Evolutionary conservation across 1,140 invertebrate species (phyloP).

Genomic region (Drosophila kurseongensis): DNA sequence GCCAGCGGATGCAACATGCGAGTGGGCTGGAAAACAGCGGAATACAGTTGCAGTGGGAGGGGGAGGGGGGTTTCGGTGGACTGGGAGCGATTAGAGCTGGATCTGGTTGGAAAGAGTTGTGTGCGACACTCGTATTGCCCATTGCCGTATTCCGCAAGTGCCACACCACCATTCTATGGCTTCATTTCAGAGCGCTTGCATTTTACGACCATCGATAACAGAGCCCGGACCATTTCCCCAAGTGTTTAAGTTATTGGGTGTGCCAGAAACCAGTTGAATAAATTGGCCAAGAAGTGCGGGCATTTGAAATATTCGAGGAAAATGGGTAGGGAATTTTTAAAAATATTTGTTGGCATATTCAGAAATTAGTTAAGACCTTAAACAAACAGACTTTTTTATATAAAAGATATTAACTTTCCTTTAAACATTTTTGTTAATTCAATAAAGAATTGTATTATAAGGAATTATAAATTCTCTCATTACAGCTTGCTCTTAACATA

Average conservation of each 20-base stretch:
- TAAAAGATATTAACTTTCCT: no score
- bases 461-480: background rate
- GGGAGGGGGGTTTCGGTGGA: background rate
- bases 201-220: conserved; percentile 42
- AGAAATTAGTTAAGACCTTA: no score
- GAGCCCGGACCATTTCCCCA: conserved; percentile 6
- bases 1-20: conserved; percentile 59
- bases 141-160: conserved; percentile 44
- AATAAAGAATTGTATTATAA: no score
- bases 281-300: background rate
- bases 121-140: conserved; percentile 22
- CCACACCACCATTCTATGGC: conserved; percentile 54
- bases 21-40: conserved; percentile 24
- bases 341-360: no score
- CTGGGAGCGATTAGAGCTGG: conserved; percentile 34
- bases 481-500: background rate
- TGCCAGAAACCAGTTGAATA: background rate
- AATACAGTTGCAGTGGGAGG: conserved; percentile 10
- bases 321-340: no score
- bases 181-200: conserved; percentile 37
- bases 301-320: background rate
- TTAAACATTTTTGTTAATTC: no score
- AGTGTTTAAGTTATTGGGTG: background rate
- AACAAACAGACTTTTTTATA: no score
- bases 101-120: conserved; percentile 36